These are phyloP conservation scores for Marmota monax DNA, from an alignment of 2,113 vertebrate species.

Conservation along the genomic window DNA sequence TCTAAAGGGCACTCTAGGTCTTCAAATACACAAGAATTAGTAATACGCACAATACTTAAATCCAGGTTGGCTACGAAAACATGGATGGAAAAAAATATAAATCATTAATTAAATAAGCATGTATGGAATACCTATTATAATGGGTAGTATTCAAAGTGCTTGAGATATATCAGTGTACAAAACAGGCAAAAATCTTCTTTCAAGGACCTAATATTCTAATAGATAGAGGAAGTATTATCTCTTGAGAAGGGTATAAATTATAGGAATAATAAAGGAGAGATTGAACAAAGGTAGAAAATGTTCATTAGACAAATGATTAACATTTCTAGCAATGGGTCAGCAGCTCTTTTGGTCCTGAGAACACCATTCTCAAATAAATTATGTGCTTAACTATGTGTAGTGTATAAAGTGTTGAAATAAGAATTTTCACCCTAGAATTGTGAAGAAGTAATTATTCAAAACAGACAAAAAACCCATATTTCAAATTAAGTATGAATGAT, in stretches of 20 bases:
- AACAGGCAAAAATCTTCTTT: conserved; percentile 13
- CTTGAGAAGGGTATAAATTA: conserved; percentile 52
- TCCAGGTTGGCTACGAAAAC: conserved; percentile 3
- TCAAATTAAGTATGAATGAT: conserved; percentile 81
- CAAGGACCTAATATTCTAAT: neutral
- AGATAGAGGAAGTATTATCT: neutral
- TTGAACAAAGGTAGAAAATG: conserved; percentile 8
- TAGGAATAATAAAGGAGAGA: conserved; percentile 53
- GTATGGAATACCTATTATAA: neutral
- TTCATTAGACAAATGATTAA: neutral
- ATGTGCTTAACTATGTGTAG: conserved; percentile 42
- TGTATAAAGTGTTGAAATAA: conserved; percentile 55
- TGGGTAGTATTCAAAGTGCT: neutral
- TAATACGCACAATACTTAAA: neutral
- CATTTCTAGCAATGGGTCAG: conserved; percentile 32
- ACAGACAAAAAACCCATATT: conserved; percentile 68
- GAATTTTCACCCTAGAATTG: conserved; percentile 38
- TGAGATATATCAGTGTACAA: neutral
- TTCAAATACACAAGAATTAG: neutral
- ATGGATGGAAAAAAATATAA: neutral
- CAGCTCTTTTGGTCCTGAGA: conserved; percentile 33
- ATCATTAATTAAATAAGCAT: conserved; percentile 42
- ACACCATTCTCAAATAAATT: neutral
- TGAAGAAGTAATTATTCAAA: conserved; percentile 78
- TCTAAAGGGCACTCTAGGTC: neutral